These are phyloP conservation scores for Microcaecilia unicolor DNA, from an alignment of 2,797 vertebrate genomes.

Conservation along the genomic window DNA sequence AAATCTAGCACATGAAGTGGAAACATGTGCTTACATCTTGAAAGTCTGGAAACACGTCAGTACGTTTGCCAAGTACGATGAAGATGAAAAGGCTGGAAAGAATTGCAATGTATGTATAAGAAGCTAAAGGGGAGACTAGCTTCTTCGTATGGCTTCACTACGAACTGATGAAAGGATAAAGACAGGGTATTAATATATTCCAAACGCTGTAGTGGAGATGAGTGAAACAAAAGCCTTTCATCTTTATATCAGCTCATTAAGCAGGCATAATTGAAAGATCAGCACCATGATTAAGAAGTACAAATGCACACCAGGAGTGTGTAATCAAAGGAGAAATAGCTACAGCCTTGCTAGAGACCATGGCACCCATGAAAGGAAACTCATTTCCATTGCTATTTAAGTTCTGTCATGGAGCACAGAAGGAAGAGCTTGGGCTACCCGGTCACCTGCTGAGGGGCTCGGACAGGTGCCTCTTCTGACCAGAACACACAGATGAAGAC, in stretches of 20 bases:
- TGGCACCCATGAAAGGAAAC: neutral
- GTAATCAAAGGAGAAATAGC: neutral
- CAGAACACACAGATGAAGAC: no score
- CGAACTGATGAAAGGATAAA: slow-evolving; percentile 22
- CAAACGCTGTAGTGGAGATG: slow-evolving; percentile 32
- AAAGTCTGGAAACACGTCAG: slow-evolving; percentile 6
- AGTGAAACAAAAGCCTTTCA: slow-evolving; percentile 35
- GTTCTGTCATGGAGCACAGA: neutral
- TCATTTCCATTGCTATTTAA: neutral
- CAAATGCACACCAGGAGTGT: neutral
- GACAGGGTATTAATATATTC: slow-evolving; percentile 31
- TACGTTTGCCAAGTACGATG: slow-evolving; percentile 14
- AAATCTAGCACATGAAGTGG: neutral
- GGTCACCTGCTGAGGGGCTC: no score
- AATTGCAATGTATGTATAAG: slow-evolving; percentile 20
- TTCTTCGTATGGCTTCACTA: slow-evolving; percentile 40
- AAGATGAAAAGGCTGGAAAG: slow-evolving; percentile 19
- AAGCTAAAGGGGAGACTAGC: slow-evolving; percentile 17
- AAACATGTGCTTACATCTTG: slow-evolving; percentile 1
- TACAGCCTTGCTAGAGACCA: neutral
- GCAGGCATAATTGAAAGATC: neutral
- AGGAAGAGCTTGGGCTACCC: no score
- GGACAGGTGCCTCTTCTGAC: no score
- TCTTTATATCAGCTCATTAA: neutral
- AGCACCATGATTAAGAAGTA: neutral